Evolutionary conservation across 2,797 vertebrate genomes (phyloP).

Genomic region (Acropternis orthonyx): DNA sequence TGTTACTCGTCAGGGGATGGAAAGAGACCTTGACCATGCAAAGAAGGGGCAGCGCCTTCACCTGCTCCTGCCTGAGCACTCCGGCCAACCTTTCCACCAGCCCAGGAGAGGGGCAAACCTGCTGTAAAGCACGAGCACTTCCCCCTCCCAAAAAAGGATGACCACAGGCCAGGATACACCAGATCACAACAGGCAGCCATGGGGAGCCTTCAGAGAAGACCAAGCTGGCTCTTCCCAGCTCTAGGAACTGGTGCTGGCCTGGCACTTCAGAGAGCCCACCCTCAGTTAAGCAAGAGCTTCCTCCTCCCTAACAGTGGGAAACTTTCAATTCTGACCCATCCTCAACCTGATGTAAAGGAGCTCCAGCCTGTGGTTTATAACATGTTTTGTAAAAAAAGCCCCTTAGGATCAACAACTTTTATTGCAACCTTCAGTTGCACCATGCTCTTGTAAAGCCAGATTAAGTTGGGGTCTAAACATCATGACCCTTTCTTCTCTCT

Average conservation of each 20-base stretch:
- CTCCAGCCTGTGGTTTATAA: neutral
- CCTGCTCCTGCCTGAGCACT: neutral
- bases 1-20: neutral
- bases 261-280: neutral
- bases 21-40: neutral
- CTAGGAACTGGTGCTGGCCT: neutral
- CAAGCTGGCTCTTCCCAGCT: neutral
- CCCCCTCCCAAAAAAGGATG: neutral
- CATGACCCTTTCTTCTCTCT: neutral
- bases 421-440: constrained; percentile 8
- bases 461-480: neutral
- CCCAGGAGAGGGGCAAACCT: fast-evolving
- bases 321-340: neutral
- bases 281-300: neutral
- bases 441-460: constrained; percentile 6
- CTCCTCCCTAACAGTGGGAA: neutral
- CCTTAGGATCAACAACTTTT: constrained; percentile 15
- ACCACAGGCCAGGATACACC: neutral
- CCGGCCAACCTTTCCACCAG: neutral
- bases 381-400: neutral
- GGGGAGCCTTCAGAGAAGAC: neutral
- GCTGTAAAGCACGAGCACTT: neutral
- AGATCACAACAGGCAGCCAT: neutral
- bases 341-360: neutral
- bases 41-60: neutral